These are phyloP conservation scores for Alethe diademata DNA, from an alignment of 2,113 vertebrate species.

Conservation along the genomic window DNA sequence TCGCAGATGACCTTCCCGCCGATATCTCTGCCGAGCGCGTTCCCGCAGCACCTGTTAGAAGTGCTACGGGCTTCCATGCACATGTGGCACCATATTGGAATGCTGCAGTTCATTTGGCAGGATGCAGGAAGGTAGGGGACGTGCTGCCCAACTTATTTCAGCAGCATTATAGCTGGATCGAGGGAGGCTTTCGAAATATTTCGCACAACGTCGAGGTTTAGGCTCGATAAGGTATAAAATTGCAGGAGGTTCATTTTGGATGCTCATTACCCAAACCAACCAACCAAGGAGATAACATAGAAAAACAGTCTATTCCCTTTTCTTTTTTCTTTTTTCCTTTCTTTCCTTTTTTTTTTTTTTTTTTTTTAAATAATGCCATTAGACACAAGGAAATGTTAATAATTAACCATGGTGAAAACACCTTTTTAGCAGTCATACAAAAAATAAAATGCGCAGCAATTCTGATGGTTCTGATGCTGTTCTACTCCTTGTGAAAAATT, in stretches of 20 bases:
- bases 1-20: conserved; percentile 70
- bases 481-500: not conserved
- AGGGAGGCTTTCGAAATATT: conserved; percentile 27
- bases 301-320: conserved; percentile 9
- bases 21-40: conserved; percentile 59
- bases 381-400: conserved; percentile 25
- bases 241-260: conserved; percentile 52
- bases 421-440: not conserved
- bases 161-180: not conserved
- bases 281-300: conserved; percentile 48
- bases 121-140: conserved; percentile 76
- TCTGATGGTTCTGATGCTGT: not conserved
- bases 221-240: not conserved
- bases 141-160: conserved; percentile 54
- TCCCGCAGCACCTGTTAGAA: conserved; percentile 82
- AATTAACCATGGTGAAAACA: conserved; percentile 50
- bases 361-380: conserved; percentile 17
- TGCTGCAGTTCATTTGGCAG: conserved; percentile 84
- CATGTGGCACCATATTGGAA: conserved; percentile 90
- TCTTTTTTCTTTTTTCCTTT: not conserved
- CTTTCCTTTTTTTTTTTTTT: not conserved
- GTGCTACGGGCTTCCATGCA: conserved; percentile 74
- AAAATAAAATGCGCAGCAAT: not conserved
- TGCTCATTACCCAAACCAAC: conserved; percentile 60
- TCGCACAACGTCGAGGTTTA: not conserved